Percentiles rank a stretch among this genome's conserved stretches.
Conservation (phyloP, 2,888 invertebrate species). For the Agrotis exclamationis region DNA sequence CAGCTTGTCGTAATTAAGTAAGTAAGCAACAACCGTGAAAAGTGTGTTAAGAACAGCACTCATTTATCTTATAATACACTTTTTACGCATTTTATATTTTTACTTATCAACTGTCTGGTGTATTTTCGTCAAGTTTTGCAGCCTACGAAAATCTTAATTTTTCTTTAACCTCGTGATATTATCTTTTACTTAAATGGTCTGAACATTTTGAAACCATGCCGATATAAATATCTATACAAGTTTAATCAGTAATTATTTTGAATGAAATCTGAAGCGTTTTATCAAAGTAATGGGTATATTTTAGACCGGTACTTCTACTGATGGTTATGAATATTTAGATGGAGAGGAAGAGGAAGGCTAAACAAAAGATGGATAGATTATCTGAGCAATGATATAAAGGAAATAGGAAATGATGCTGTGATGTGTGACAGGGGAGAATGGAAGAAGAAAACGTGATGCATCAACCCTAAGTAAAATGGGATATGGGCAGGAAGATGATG, state of each 20-base stretch:
- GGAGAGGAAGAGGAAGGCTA: too few species aligned
- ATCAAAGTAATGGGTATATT: neutral
- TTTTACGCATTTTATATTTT: neutral
- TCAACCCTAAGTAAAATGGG: too few species aligned
- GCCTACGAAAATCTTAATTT: too few species aligned
- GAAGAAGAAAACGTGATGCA: too few species aligned
- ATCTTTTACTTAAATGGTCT: too few species aligned
- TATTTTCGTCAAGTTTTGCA: constrained; percentile 1
- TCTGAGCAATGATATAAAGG: too few species aligned
- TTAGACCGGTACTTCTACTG: neutral
- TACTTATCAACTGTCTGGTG: neutral
- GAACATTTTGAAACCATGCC: neutral
- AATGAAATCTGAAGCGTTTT: neutral
- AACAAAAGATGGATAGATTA: too few species aligned
- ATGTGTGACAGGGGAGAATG: too few species aligned
- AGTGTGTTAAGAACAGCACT: constrained; percentile 16
- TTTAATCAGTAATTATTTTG: neutral
- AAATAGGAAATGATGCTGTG: too few species aligned
- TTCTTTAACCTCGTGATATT: too few species aligned
- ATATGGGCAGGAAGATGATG: too few species aligned
- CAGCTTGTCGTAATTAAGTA: constrained; percentile 13
- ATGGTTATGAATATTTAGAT: too few species aligned
- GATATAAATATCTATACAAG: neutral
- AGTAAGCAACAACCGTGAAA: constrained; percentile 18
- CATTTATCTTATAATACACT: neutral